phyloP scores from a whole-genome alignment of 2,888 invertebrate species.

The Plemyria rubiginata region DNA sequence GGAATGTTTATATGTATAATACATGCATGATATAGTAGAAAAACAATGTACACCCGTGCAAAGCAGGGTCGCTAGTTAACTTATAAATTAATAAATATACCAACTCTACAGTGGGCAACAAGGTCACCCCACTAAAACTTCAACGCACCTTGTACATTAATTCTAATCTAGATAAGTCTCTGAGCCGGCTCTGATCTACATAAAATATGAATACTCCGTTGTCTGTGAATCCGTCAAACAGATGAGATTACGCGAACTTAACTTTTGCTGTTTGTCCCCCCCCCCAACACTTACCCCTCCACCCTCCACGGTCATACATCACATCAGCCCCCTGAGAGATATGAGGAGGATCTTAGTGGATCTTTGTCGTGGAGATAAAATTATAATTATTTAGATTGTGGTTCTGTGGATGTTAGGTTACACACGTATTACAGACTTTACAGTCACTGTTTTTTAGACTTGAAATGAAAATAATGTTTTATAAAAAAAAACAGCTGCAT shows the following conservation, averaged over 20 bases:
- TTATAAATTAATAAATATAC: too few relatives aligned
- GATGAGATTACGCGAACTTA: conserved; percentile 81
- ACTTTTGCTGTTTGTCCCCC: conserved; percentile 74
- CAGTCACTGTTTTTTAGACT: too few relatives aligned
- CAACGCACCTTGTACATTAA: not conserved
- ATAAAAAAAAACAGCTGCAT: too few relatives aligned
- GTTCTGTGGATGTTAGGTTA: not conserved
- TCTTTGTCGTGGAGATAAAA: conserved; percentile 25
- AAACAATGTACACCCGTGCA: too few relatives aligned
- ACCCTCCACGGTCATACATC: conserved; percentile 39
- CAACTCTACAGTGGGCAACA: not conserved
- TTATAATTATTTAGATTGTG: conserved; percentile 27
- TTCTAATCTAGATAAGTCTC: conserved; percentile 42
- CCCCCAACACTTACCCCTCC: conserved; percentile 20
- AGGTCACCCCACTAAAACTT: not conserved
- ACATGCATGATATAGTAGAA: too few relatives aligned
- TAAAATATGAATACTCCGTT: conserved; percentile 80
- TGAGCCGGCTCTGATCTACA: conserved; percentile 56
- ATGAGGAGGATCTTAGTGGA: conserved; percentile 18
- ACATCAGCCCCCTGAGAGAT: conserved; percentile 39
- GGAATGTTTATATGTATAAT: too few relatives aligned
- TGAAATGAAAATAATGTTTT: too few relatives aligned
- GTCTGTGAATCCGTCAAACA: conserved; percentile 82
- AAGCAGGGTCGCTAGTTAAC: too few relatives aligned
- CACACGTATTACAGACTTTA: too few relatives aligned